Evolutionary conservation across 2,888 invertebrate species (phyloP).

Genomic region (Drosophila stalkeri): DNA sequence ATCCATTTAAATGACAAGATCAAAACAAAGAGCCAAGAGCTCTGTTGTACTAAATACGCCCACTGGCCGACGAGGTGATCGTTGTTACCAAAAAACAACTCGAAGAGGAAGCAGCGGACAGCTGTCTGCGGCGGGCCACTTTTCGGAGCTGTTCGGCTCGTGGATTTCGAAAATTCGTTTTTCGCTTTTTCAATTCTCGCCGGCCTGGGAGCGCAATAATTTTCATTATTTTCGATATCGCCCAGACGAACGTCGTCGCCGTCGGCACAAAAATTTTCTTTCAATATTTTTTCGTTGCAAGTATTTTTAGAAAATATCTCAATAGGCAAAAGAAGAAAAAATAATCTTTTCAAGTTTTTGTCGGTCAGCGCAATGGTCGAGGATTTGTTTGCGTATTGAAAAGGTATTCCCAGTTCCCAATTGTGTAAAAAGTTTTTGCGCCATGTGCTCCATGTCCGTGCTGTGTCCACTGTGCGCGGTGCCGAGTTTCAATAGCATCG

Average conservation of each 20-base stretch:
- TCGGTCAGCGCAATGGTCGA: conserved; percentile 55
- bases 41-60: conserved; percentile 19
- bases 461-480: conserved; percentile 92
- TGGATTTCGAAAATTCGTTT: conserved; percentile 50
- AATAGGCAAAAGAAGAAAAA: conserved; percentile 33
- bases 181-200: conserved; percentile 30
- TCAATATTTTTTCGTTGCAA: conserved; percentile 70
- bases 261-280: conserved; percentile 68
- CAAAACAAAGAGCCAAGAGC: conserved; percentile 33
- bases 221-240: conserved; percentile 71
- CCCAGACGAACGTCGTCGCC: conserved; percentile 50
- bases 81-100: conserved; percentile 1
- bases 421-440: conserved; percentile 8
- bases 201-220: conserved; percentile 56
- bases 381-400: conserved; percentile 16
- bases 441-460: conserved; percentile 87
- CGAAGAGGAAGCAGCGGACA: conserved; percentile 13
- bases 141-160: conserved; percentile 40
- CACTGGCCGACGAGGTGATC: conserved; percentile 16
- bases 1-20: conserved; percentile 19
- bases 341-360: conserved; percentile 37
- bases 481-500: conserved; percentile 90
- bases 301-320: conserved; percentile 74
- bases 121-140: conserved; percentile 28
- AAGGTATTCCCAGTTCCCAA: background rate